These are phyloP conservation scores for Battus philenor DNA, from an alignment of 1,140 invertebrate genomes.

Conservation along the genomic window DNA sequence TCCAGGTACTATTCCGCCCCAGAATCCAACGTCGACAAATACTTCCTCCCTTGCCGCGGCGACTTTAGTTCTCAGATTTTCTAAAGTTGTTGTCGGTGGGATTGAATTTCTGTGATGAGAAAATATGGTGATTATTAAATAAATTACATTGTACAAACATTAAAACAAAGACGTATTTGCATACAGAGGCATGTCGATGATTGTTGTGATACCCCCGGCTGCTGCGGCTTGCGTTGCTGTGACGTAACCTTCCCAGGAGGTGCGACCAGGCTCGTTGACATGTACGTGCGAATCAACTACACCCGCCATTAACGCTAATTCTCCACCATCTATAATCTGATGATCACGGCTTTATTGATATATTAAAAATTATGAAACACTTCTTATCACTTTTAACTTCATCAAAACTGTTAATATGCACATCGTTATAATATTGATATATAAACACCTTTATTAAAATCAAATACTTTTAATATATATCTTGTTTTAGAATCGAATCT, in stretches of 20 bases:
- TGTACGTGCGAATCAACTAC: slow-evolving; percentile 93
- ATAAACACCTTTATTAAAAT: not conserved
- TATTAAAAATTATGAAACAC: not conserved
- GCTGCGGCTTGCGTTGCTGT: slow-evolving; percentile 83
- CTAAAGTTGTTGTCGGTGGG: slow-evolving; percentile 80
- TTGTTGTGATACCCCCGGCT: slow-evolving; percentile 83
- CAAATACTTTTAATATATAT: not conserved
- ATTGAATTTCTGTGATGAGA: slow-evolving; percentile 79
- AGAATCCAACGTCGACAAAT: slow-evolving; percentile 84
- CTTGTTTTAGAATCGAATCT: too few relatives aligned
- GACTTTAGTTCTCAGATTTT: slow-evolving; percentile 78
- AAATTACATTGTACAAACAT: slow-evolving; percentile 4
- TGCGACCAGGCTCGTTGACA: slow-evolving; percentile 90
- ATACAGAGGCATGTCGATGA: slow-evolving; percentile 85
- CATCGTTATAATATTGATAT: not conserved
- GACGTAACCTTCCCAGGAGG: slow-evolving; percentile 83
- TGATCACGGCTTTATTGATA: not conserved
- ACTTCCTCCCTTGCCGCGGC: slow-evolving; percentile 77
- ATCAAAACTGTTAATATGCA: too few relatives aligned
- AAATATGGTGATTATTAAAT: not conserved
- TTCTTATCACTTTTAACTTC: too few relatives aligned
- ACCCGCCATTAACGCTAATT: slow-evolving; percentile 84
- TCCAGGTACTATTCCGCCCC: slow-evolving; percentile 83
- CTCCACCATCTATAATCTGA: slow-evolving; percentile 76
- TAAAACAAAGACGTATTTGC: not conserved